A percentile compares a stretch with the other conserved stretches of the same genome.
Evolutionary conservation across 2,113 vertebrate genomes (phyloP).

Genomic region (Heliornis fulica): DNA sequence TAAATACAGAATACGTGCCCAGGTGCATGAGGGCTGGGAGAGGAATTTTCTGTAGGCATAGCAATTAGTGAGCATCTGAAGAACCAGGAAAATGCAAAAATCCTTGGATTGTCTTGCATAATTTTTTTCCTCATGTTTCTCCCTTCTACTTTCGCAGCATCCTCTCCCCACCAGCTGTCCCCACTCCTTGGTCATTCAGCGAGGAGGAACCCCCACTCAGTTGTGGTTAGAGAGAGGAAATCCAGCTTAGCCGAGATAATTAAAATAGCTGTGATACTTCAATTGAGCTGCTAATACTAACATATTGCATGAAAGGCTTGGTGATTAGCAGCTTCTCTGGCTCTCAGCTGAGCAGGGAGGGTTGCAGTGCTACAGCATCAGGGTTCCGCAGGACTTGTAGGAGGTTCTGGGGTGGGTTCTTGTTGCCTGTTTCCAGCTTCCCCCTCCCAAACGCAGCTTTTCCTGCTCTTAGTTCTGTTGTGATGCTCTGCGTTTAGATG

Average conservation of each 20-base stretch:
- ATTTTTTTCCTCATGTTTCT: not conserved
- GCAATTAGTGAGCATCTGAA: not conserved
- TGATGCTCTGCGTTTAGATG: not conserved
- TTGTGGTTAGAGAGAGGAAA: not conserved
- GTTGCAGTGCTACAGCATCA: not conserved
- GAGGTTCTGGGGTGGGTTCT: not conserved
- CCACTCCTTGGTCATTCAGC: not conserved
- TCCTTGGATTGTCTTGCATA: not conserved
- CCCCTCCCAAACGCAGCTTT: not conserved
- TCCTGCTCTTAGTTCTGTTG: rapidly evolving
- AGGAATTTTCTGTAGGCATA: not conserved
- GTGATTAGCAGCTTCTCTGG: not conserved
- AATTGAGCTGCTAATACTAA: not conserved
- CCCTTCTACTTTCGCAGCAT: not conserved
- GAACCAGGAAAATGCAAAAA: not conserved
- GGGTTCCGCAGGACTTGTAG: rapidly evolving
- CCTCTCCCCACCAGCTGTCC: too few species aligned
- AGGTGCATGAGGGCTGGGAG: not conserved
- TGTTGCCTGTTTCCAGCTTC: not conserved
- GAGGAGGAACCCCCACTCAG: not conserved
- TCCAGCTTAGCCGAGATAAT: not conserved
- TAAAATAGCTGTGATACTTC: not conserved
- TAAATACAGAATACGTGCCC: not conserved
- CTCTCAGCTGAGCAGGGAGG: not conserved
- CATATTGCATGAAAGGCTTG: not conserved